Evolutionary conservation across 1,140 invertebrate species (phyloP), one percentile per base, ranked within the genome.

Genomic region (Heliconius himera): DNA sequence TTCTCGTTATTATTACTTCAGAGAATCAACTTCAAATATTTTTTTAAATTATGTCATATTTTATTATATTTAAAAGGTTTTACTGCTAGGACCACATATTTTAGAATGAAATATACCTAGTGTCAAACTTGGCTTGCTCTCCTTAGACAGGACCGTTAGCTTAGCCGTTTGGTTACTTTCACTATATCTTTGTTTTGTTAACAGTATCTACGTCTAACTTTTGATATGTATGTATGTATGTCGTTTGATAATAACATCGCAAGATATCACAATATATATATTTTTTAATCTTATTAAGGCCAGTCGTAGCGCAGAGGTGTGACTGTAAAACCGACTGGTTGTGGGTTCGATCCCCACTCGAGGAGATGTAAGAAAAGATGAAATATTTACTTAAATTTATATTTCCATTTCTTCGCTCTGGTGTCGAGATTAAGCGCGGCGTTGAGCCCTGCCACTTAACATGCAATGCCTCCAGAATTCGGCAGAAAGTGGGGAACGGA

Each of bases 141-240:
- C 74, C 73, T 75, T 76, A 74, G 29, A 56, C 66, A 76, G 73
- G 76, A 84, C 83, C 83, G 83, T 84, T 84, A 84, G 73, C 38
- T 36, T 51, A 79, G 73, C 75, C 49, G 79, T 83, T 80, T 78
- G 77, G 83, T 80, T 80, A 82, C 83, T 84, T 84, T 84, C 83
- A 83, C 83, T 84, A 71, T 70, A 72, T 70, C 81, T 81, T 83
- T 84, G 81, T 84, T 84, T 82, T 66, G 77, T 41, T 78, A 29
- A 77, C 73, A 82, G 70, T 82, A 73, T 54, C 41, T 16, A 4
- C 41, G 56, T 33, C 56, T 54, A 70, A 66, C 36, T 36, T 70
- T 70, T 74, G 29, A 46, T 74, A 77, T 6, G 33, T 8, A 33
- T 2, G 4, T 46, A 81, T 77, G 70, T 76, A 75, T 80, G 79